Percentiles rank a stretch among this genome's conserved stretches.
Conservation (phyloP, 2,888 invertebrate genomes). For the Tillus elongatus region DNA sequence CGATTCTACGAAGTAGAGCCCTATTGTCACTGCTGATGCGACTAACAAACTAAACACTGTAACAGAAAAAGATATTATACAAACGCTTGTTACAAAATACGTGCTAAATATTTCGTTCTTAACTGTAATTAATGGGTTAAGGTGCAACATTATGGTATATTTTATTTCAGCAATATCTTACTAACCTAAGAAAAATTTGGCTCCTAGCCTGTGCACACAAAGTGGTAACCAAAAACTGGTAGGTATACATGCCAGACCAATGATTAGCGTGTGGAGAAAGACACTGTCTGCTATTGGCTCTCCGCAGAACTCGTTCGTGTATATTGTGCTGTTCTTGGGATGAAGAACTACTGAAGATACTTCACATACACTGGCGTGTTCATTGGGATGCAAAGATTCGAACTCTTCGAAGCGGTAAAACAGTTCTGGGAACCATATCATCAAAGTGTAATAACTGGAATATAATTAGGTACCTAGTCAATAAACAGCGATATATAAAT, state of each 20-base stretch:
- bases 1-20: slow-evolving; percentile 65
- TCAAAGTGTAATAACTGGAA: slow-evolving; percentile 77
- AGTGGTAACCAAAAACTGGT: slow-evolving; percentile 71
- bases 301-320: slow-evolving; percentile 49
- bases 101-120: no score
- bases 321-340: slow-evolving; percentile 32
- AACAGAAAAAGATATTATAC: slow-evolving; percentile 20
- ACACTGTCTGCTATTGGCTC: slow-evolving; percentile 58
- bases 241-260: slow-evolving; percentile 71
- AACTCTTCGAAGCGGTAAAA: slow-evolving; percentile 76
- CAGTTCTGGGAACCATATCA: slow-evolving; percentile 88
- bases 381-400: slow-evolving; percentile 56
- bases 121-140: no score
- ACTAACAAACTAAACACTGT: slow-evolving; percentile 66
- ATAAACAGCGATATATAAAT: not conserved
- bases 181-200: slow-evolving; percentile 74
- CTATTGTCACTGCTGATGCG: slow-evolving; percentile 63
- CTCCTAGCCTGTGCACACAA: slow-evolving; percentile 69
- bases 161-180: slow-evolving; percentile 21
- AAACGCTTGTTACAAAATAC: slow-evolving; percentile 6
- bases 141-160: no score
- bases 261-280: slow-evolving; percentile 67
- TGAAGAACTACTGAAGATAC: slow-evolving; percentile 58
- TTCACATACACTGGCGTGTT: slow-evolving; percentile 66
- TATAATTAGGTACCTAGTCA: slow-evolving; percentile 10